A percentile compares a stretch with the other conserved stretches of the same genome.
phyloP scores from a whole-genome alignment of 2,888 invertebrate species.

The Drosophila formosana region DNA sequence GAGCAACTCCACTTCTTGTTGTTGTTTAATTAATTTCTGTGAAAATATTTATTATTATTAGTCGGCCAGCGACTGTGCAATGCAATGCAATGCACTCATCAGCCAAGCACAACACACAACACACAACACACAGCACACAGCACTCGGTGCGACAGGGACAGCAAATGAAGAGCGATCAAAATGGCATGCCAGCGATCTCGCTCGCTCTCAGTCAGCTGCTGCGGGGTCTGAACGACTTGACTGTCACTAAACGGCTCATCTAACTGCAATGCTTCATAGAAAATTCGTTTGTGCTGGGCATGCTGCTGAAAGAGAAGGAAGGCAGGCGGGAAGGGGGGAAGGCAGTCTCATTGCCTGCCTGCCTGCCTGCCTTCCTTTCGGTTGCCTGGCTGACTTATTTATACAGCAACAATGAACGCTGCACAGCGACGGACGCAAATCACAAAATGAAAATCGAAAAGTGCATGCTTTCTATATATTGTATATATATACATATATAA shows the following conservation, averaged over 20 bases:
- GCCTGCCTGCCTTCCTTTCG: constrained; percentile 30
- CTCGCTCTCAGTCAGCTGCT: constrained; percentile 13
- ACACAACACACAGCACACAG: no score
- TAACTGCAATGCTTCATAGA: constrained; percentile 81
- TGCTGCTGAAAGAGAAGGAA: constrained; percentile 7
- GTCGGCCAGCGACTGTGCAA: constrained; percentile 51
- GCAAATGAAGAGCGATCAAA: neutral
- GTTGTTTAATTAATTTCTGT: constrained; percentile 68
- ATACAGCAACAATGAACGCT: constrained; percentile 76
- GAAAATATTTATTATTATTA: constrained; percentile 77
- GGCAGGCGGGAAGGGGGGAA: constrained; percentile 9
- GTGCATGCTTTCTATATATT: constrained; percentile 57
- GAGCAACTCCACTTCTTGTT: constrained; percentile 39
- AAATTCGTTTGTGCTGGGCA: constrained; percentile 63
- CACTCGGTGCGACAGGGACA: neutral
- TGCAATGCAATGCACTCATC: constrained; percentile 62
- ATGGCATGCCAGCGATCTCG: constrained; percentile 50
- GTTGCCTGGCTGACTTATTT: constrained; percentile 81
- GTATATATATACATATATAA: constrained; percentile 32
- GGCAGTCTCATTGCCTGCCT: constrained; percentile 18
- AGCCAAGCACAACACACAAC: constrained; percentile 36
- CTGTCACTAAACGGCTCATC: constrained; percentile 82
- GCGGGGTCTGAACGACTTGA: constrained; percentile 55
- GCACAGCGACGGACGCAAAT: constrained; percentile 45
- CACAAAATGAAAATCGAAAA: constrained; percentile 78